Conservation (phyloP, 1,140 invertebrate genomes). For the Acyrthosiphon pisum region DNA sequence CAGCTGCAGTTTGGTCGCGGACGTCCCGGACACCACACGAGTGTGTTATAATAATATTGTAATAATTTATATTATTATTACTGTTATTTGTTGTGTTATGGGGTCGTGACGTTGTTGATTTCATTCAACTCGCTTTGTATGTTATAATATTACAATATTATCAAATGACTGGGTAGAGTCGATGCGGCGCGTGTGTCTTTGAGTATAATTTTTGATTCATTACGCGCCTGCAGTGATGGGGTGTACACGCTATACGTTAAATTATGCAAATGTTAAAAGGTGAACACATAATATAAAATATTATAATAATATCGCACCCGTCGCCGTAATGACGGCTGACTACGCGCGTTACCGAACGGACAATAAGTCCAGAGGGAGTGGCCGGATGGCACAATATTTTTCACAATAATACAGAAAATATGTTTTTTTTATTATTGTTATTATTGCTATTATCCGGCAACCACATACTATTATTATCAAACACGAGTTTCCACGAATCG, state of each 20-base stretch:
- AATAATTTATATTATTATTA: neutral
- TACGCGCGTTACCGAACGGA: neutral
- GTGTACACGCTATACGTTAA: neutral
- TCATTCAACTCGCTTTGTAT: neutral
- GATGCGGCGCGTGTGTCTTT: neutral
- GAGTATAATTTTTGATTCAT: conserved; percentile 34
- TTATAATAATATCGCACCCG: neutral
- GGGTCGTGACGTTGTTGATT: neutral
- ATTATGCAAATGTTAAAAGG: neutral
- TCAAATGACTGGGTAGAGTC: neutral
- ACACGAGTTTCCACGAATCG: neutral
- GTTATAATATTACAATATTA: neutral
- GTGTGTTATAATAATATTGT: neutral
- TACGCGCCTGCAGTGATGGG: neutral
- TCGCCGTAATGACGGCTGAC: neutral
- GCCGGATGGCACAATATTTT: neutral
- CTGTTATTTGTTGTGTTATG: neutral
- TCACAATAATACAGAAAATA: neutral
- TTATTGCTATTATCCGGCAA: neutral
- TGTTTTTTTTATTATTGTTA: neutral
- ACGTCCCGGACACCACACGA: neutral
- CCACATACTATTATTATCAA: neutral
- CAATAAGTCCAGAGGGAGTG: neutral
- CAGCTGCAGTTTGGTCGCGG: neutral
- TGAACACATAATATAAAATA: neutral